phyloP scores from a whole-genome alignment of 2,797 vertebrate genomes.

The Periophthalmus magnuspinnatus region DNA sequence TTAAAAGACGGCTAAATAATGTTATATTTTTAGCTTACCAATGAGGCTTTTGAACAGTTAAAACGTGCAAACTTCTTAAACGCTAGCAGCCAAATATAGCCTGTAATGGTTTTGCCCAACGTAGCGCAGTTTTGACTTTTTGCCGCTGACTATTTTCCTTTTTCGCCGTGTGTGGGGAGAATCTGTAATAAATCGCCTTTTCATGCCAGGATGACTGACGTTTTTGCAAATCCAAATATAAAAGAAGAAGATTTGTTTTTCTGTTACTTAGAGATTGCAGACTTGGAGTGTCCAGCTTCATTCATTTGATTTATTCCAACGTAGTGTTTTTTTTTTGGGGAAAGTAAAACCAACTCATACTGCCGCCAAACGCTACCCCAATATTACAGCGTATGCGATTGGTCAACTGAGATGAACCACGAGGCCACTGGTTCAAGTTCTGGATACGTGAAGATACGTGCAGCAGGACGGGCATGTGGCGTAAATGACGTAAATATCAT shows the following conservation, averaged over 20 bases:
- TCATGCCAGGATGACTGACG: slow-evolving; percentile 14
- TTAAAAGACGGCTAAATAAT: slow-evolving; percentile 48
- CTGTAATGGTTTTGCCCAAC: not conserved
- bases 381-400: not conserved
- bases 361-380: no score
- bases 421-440: not conserved
- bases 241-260: slow-evolving; percentile 9
- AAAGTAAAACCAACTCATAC: no score
- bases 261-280: not conserved
- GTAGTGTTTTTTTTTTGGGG: no score
- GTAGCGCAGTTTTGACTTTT: slow-evolving; percentile 3
- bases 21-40: slow-evolving; percentile 29
- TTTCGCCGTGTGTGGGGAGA: slow-evolving; percentile 18
- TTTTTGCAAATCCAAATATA: slow-evolving; percentile 18
- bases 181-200: slow-evolving; percentile 13
- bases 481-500: no score
- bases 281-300: not conserved
- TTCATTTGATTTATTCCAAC: slow-evolving; percentile 14
- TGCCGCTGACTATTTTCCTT: slow-evolving; percentile 23
- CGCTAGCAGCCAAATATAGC: not conserved
- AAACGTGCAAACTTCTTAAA: slow-evolving; percentile 9
- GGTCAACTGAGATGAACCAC: not conserved
- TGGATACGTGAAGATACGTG: no score
- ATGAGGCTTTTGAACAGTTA: slow-evolving; percentile 13
- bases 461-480: not conserved